These are phyloP conservation scores for Prosapia bicincta DNA, from an alignment of 2,888 invertebrate species.

Conservation along the genomic window DNA sequence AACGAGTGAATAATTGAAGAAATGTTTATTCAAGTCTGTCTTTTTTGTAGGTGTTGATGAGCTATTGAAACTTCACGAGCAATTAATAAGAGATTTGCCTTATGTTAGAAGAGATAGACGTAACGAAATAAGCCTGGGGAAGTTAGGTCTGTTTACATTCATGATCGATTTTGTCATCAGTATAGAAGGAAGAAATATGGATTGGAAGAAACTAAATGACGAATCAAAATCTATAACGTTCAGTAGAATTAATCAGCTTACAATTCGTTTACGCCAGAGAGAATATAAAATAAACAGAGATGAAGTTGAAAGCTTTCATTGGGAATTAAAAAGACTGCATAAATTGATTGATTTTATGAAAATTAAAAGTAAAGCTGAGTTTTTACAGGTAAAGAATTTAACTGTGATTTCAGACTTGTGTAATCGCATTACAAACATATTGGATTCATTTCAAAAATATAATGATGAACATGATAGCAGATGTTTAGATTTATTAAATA, in stretches of 20 bases:
- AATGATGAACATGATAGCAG: not conserved
- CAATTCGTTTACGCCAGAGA: not conserved
- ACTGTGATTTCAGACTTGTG: not conserved
- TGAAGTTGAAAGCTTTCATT: conserved; percentile 12
- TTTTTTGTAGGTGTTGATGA: not conserved
- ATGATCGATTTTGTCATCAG: conserved; percentile 8
- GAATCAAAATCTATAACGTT: not conserved
- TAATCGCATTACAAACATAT: not conserved
- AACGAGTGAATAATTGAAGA: too few species aligned
- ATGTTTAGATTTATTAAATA: not conserved
- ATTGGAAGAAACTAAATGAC: conserved; percentile 3
- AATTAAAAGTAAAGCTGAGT: not conserved
- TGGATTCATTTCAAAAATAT: not conserved
- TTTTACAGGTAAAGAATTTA: not conserved
- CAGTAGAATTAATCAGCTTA: conserved; percentile 3
- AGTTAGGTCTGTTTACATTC: not conserved
- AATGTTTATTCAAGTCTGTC: not conserved
- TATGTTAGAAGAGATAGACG: not conserved
- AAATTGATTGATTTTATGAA: conserved; percentile 6
- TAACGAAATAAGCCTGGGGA: not conserved
- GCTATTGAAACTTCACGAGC: not conserved
- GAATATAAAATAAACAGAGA: conserved; percentile 8
- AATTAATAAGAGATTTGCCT: not conserved
- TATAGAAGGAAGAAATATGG: not conserved
- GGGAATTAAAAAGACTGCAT: conserved; percentile 11